Evolutionary conservation across 2,113 vertebrate species (phyloP).

Genomic region (Quiscalus mexicanus): DNA sequence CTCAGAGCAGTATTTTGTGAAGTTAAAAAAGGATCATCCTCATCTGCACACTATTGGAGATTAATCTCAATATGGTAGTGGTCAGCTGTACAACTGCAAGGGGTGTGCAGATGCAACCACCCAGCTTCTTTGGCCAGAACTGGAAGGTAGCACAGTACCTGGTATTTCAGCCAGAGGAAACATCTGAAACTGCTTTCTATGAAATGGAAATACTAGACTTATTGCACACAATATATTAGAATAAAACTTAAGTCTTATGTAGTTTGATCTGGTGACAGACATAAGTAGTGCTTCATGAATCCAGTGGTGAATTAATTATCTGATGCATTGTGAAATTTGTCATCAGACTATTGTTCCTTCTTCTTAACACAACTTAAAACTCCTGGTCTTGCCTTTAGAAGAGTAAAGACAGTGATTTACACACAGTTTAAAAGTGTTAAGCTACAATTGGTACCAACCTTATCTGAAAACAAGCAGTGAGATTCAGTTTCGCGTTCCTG

Average conservation of each 20-base stretch:
- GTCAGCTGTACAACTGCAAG: fast-evolving
- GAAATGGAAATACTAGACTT: not conserved
- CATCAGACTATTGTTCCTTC: not conserved
- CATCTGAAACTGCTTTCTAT: not conserved
- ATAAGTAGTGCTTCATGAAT: not conserved
- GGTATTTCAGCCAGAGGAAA: not conserved
- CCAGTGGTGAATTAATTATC: not conserved
- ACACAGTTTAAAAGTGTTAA: not conserved
- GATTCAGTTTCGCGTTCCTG: not conserved
- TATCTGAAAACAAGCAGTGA: not conserved
- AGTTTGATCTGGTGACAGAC: not conserved
- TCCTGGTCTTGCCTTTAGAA: not conserved
- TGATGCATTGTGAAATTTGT: not conserved
- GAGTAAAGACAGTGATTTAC: not conserved
- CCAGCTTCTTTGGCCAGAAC: not conserved
- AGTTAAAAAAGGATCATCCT: not conserved
- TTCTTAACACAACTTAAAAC: not conserved
- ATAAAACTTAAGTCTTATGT: not conserved
- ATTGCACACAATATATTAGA: not conserved
- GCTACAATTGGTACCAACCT: not conserved
- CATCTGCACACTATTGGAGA: not conserved
- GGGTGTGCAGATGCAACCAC: not conserved
- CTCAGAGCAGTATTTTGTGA: not conserved
- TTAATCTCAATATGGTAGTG: not conserved
- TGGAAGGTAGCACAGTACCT: not conserved